Percentiles rank a stretch among this genome's conserved stretches.
These are phyloP conservation scores for Peromyscus aztecus DNA, from an alignment of 2,797 vertebrate species.

Conservation along the genomic window DNA sequence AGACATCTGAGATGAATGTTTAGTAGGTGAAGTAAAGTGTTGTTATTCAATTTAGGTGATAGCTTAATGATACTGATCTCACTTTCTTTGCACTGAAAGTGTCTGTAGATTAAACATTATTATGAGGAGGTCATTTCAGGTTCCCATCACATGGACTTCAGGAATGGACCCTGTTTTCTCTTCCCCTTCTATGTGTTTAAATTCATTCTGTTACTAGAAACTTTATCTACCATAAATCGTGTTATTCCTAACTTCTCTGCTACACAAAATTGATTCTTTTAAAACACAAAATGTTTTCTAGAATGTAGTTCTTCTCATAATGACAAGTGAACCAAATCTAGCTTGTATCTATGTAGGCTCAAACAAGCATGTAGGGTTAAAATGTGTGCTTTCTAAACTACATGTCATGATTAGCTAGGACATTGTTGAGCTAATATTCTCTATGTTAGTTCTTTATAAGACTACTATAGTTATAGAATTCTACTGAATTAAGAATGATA, in stretches of 20 bases:
- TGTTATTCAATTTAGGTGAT: conserved; percentile 22
- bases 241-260: neutral
- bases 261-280: conserved; percentile 16
- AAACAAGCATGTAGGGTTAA: conserved; percentile 1
- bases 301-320: neutral
- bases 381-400: neutral
- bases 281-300: conserved; percentile 47
- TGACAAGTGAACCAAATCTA: neutral
- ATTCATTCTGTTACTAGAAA: neutral
- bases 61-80: conserved; percentile 5
- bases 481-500: neutral
- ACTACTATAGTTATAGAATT: conserved; percentile 23
- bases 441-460: neutral
- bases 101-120: neutral
- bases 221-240: neutral
- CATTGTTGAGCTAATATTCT: neutral
- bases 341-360: neutral
- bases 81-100: neutral
- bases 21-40: neutral
- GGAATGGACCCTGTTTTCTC: neutral
- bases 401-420: neutral
- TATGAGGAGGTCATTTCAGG: neutral
- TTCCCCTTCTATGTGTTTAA: neutral
- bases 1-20: neutral
- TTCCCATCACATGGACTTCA: conserved; percentile 1